Base-by-base conservation (phyloP, 1,140 invertebrate genomes). In the Drosophila pandora region DNA sequence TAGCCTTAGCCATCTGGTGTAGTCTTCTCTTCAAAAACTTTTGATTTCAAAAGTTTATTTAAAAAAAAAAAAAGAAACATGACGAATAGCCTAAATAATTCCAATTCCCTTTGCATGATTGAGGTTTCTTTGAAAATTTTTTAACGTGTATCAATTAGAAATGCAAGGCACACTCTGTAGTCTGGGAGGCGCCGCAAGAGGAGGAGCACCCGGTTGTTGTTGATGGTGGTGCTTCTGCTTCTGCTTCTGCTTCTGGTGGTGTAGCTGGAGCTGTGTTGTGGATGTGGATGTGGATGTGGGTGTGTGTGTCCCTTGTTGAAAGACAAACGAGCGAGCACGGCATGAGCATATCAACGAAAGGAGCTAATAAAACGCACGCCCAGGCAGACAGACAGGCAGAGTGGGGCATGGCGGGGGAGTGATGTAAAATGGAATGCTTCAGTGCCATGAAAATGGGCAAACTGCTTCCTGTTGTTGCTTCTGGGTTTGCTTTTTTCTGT, bases 341-440 rank as follows among this genome's bases (percentile, higher is more conserved):
- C 79, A 78, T 85, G 78, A 85, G 82, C 82, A 87, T 85, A 87
- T 85, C 82, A 85, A 85, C 82, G 83, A 87, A 87, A 87, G 82
- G 82, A 85, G 82, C 82, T 85, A 88, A 88, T 87, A 87, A 87
- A 88, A 87, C 82, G 65, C 83, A 83, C 75, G 74, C 58, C 52
- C 79, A 82, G 62, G 62, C 60, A 82, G 72, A 52, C 63, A 70
- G 45, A 32, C 47, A 39, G 55, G 41, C 54, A 39, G 3, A 37
- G 37, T 2, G 37, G 21, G 47, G 32, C 32, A 34, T 25, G n/a
- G 52, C 22, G 50, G 21, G 56, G 59, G 25, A 28, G 45, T 17
- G 54, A 65, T 88, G 82, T 78, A 68, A 82, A 82, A 85, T 87
- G 74, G 81, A 85, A 87, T 85, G 82, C 79, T 77, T 77, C 78